These are phyloP conservation scores for Peromyscus maniculatus DNA, from an alignment of 2,113 vertebrate genomes.

Conservation along the genomic window DNA sequence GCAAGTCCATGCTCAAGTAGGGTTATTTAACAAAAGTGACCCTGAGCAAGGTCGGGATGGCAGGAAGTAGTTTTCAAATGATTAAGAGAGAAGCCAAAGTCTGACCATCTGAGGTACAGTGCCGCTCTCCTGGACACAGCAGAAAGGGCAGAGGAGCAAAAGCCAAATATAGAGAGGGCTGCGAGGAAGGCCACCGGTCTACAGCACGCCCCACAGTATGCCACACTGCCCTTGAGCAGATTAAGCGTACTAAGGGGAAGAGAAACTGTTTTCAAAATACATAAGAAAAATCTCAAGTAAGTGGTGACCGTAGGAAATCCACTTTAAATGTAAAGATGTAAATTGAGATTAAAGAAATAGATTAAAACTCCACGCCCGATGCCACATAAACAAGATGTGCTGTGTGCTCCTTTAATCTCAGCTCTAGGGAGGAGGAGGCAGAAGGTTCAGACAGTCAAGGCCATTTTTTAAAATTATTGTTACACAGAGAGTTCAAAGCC, in stretches of 20 bases:
- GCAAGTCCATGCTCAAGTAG: background rate
- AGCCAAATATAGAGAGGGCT: no score
- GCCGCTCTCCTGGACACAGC: background rate
- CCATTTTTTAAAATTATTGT: background rate
- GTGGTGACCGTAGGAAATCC: background rate
- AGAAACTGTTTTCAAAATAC: background rate
- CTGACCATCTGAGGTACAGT: no score
- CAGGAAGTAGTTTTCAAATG: background rate
- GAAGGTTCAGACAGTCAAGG: background rate
- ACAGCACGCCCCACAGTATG: background rate
- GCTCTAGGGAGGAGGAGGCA: background rate
- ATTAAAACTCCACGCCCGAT: background rate
- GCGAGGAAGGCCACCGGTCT: fast-evolving
- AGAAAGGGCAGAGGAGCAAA: background rate
- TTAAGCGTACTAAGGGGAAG: no score
- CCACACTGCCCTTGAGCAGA: background rate
- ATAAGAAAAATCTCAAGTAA: background rate
- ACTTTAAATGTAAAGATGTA: background rate
- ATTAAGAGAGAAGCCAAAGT: background rate
- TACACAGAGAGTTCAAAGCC: background rate
- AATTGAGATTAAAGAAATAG: background rate
- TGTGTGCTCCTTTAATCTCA: background rate
- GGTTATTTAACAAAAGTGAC: background rate
- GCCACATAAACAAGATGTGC: background rate
- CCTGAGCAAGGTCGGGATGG: background rate